Base-by-base conservation (phyloP, 2,888 invertebrate genomes). In the Andrena haemorrhoa region DNA sequence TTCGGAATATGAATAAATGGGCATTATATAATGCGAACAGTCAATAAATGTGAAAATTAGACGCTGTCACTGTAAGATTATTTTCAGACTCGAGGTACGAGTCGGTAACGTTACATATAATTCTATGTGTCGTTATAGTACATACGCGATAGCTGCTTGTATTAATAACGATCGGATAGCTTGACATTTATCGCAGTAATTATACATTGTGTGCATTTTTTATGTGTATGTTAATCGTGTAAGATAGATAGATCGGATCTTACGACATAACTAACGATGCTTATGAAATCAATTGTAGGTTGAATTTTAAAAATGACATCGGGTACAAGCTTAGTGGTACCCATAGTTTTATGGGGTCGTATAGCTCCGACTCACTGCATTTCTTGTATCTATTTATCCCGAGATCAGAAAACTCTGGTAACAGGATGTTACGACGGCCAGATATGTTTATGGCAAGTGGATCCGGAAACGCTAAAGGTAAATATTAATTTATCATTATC, bases 401-500 rank as follows among this genome's bases (percentile, higher is more conserved):
- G 97, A 80, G 98, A 99, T 94, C 98, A 98, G 94, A 97, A 96
- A 93, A 98, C 98, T 10, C 95, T 99, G 64, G 97, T 99, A 64
- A 99, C 99, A 2, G 99, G 99, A 47, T 98, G 99, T 94, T 98
- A 99, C 92, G 99, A 99, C 95, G 99, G 99, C 6, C 99, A 99
- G 94, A 98, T 99, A 89, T 98, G 98, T 93, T 95, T 99, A 69
- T 99, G 99, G 99, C 96, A 97, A 94, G 96, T 98, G 56, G 97
- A 98, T 88, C 97, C 97, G 0, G 96, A 96, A 86, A 96, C 96
- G 0, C 93, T 98, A 82, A 97, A 98, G 94, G 95, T 95, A 92
- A 87, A 64, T 65, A 53, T 72, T 72, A 20, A 26, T 51, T 20
- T 20, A 20, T 20, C 8, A 20, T 51, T 51, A 8, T 20, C 12